Evolutionary conservation across 2,797 vertebrate genomes (phyloP), one percentile per base, ranked within the genome.

Genomic region (Synanceia verrucosa): DNA sequence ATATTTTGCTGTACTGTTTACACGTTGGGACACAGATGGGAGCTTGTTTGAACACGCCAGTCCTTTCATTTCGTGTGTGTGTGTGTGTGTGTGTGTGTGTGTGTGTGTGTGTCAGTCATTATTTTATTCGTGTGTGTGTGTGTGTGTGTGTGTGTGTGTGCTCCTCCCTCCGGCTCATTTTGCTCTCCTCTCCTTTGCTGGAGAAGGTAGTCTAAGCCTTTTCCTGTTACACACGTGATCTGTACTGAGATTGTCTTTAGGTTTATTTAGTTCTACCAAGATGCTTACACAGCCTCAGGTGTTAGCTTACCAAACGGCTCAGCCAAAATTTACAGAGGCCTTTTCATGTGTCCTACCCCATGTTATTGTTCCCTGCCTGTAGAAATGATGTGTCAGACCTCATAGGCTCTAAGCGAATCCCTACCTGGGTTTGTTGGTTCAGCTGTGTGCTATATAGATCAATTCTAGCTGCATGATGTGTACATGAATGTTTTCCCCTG

Each of bases 181-280:
- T 67, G 60, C 51, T 33, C 23, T 59, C 41, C 41, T 29, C 29
- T 77, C 47, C 10, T 23, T 39, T 3, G 3, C 26, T 44, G 26
- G 14, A 57, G 43, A 74, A 41, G 6, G 39, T 63, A 18, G n/a
- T n/a, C n/a, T n/a, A n/a, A 47, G 23, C 6, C 39, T 60, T 62
- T 79, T 61, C 66, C 48, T 52, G 44, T 62, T 60, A 79, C 19
- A 69, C 76, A 81, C 73, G 65, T 83, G 75, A 87, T 78, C 7
- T 14, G 5, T 26, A 24, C 62, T 47, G 64, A 64, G 26, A 71
- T 85, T 41, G n/a, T n/a, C n/a, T n/a, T n/a, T n/a, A n/a, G n/a
- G n/a, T n/a, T 41, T 41, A 7, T 41, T n/a, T 41, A 76, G 26
- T 64, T n/a, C 50, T 59, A n/a, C 19, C 23, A 28, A 47, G 37